Base-by-base conservation (phyloP, 1,140 invertebrate genomes). In the Lethocerus indicus region DNA sequence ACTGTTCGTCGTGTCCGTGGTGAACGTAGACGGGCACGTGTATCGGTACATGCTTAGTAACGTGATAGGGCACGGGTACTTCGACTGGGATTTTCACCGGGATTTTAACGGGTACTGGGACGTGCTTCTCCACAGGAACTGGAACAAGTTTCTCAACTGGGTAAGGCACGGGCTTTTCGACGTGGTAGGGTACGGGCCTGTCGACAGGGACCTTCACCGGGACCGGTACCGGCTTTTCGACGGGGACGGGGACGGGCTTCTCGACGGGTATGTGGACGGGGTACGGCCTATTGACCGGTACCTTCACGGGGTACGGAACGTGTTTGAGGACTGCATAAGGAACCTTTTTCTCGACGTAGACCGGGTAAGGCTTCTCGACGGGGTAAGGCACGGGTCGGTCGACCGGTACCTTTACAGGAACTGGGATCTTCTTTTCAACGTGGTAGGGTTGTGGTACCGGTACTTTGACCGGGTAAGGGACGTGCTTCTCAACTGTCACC, bases 41-140 rank as follows among this genome's bases (percentile, higher is more conserved):
- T 12, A 52, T 40, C 14, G 23, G 45, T 16, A 52, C 44, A 4
- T 21, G 41, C 36, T 52, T 52, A 14, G 46, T 28, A 4, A 52
- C 50, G 16, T 52, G 43, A 37, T 83, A 80, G 69, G 83, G 80
- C 62, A 78, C 82, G 2, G 81, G 81, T 54, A 80, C 79, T 61
- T 83, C 80, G 0, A 83, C 80, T 16, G 81, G 81, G 59, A 83
- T 80, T 60, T 83, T 83, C 25, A 83, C 77, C 66, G 36, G 36
- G 5, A 79, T 75, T 60, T 78, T 78, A 47, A 78, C 75, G 24
- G 74, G 69, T 39, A 76, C 73, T 28, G 75, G 74, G 4, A 81
- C 71, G 56, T 76, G 74, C 54, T 77, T 79, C 42, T 79, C 71
- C 2, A 78, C 75, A 43, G 75, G 73, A 61, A 76, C 76, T 45